Evolutionary conservation across 2,888 invertebrate genomes (phyloP), one percentile per base, ranked within the genome.

Genomic region (Branchipolynoe longqiensis): DNA sequence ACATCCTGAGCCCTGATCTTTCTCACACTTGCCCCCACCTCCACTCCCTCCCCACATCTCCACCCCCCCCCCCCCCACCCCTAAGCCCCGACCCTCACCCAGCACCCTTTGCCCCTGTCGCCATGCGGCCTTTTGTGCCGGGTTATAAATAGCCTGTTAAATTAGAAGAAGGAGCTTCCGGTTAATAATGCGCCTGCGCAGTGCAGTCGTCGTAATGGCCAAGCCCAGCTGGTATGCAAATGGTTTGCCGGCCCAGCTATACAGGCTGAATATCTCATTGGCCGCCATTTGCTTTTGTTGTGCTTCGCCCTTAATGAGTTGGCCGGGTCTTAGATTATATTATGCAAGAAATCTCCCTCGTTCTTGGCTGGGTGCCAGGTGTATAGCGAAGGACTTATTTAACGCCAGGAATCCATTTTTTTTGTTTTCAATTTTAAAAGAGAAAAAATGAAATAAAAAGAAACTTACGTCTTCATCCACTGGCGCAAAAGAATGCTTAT

Each of bases 281-380:
- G 78, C 78, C 18, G 48, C 48, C 48, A 78, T 78, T 78, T 78
- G 78, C 78, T 78, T n/a, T 78, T 78, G 78, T 78, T 78, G 78
- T 78, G 48, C n/a, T 78, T 78, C 48, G 78, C 33, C 48, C 78
- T 78, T 78, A 78, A 78, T 78, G 78, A 78, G 78, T 78, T n/a
- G n/a, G 28, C 48, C 78, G 8, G 48, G 41, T n/a, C 78, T 78
- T 78, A 78, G 41, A 48, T 78, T 41, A 78, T n/a, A 48, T 78
- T 78, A 78, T 78, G 48, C 78, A 78, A 78, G 78, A 78, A 78
- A 78, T n/a, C n/a, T n/a, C n/a, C n/a, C n/a, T n/a, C n/a, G n/a
- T n/a, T n/a, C n/a, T n/a, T n/a, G n/a, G n/a, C 54, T 78, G 25
- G 28, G 48, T 78, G 54, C 48, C n/a, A 62, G 4, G 69, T 14